These are phyloP conservation scores for Xestoiulus laeticollis DNA, from an alignment of 2,888 invertebrate species.

Conservation along the genomic window DNA sequence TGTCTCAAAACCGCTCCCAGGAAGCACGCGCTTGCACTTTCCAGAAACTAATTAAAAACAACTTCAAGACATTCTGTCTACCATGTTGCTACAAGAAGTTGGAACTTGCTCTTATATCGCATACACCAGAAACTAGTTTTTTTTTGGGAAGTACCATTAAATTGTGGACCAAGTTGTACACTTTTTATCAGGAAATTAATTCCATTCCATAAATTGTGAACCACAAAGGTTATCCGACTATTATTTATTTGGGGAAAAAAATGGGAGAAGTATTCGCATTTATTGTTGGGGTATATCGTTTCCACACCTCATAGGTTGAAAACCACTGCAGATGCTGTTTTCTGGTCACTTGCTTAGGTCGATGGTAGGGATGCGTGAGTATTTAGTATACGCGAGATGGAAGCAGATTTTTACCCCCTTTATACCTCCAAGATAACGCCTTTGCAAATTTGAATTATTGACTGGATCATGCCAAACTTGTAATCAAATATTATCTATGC, in stretches of 20 bases:
- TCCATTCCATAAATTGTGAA: background rate
- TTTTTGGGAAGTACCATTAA: background rate
- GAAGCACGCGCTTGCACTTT: conserved; percentile 5
- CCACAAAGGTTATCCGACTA: background rate
- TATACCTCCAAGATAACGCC: background rate
- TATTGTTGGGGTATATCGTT: background rate
- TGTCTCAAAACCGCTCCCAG: background rate
- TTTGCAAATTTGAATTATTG: conserved; percentile 5
- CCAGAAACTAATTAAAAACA: conserved; percentile 29
- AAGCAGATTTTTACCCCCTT: background rate
- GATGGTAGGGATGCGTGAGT: background rate
- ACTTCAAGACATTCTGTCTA: background rate
- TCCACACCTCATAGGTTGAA: background rate
- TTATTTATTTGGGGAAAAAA: background rate
- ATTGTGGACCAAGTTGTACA: background rate
- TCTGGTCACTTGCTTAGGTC: background rate
- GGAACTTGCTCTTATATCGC: background rate
- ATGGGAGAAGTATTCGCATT: background rate
- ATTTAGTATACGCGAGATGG: background rate
- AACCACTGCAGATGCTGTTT: background rate
- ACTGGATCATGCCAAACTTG: background rate
- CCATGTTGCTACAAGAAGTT: background rate
- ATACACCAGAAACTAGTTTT: background rate
- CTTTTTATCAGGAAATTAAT: background rate
- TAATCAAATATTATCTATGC: conserved; percentile 14